Conservation (phyloP, 2,888 invertebrate species). For the Troglohyphantes excavatus region DNA sequence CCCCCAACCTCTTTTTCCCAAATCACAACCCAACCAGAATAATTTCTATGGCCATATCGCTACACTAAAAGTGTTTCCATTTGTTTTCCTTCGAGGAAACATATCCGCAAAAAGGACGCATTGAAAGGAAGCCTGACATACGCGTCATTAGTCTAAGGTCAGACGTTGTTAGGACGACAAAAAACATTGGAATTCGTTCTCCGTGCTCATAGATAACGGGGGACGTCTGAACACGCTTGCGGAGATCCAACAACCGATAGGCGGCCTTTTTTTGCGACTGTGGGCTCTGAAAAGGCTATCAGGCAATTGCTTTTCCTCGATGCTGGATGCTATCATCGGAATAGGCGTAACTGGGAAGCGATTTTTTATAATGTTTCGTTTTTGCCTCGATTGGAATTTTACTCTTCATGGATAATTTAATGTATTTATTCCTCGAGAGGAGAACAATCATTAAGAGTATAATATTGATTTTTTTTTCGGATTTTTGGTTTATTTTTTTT, state of each 20-base stretch:
- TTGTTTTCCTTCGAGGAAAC: not conserved
- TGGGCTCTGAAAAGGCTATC: not conserved
- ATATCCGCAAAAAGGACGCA: not conserved
- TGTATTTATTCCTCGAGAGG: slow-evolving; percentile 6
- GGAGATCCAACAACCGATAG: not conserved
- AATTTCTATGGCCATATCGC: not conserved
- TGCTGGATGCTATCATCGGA: not conserved
- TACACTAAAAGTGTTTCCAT: not conserved
- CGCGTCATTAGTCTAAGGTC: slow-evolving; percentile 19
- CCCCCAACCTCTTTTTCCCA: not conserved
- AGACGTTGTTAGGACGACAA: slow-evolving; percentile 39
- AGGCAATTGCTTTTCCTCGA: not conserved
- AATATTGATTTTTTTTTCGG: not conserved
- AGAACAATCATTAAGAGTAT: not conserved
- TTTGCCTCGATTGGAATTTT: not conserved
- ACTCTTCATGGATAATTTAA: not conserved
- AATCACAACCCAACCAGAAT: not conserved
- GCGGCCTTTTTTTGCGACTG: not conserved
- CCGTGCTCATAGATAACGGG: not conserved
- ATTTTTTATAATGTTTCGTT: slow-evolving; percentile 3
- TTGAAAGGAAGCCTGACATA: slow-evolving; percentile 6
- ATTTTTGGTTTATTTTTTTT: not conserved
- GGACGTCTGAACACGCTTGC: slow-evolving; percentile 13
- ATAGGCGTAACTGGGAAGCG: not conserved
- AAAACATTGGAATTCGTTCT: slow-evolving; percentile 30